Evolutionary conservation across 2,797 vertebrate species (phyloP).

Genomic region (Octomys mimax): DNA sequence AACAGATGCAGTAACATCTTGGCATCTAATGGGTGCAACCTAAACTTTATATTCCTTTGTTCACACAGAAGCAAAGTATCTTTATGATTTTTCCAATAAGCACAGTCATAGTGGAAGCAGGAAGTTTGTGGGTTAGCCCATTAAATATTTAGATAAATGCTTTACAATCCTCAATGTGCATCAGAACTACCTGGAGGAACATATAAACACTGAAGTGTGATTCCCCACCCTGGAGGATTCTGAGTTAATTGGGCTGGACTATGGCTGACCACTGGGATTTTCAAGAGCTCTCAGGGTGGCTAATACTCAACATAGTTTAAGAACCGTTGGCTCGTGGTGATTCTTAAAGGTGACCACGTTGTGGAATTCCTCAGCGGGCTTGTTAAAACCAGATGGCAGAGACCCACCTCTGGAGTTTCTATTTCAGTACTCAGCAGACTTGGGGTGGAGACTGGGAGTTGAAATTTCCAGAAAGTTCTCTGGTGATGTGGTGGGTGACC

Average conservation of each 20-base stretch:
- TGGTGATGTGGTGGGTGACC: neutral
- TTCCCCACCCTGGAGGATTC: neutral
- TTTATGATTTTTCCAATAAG: conserved; percentile 26
- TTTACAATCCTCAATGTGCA: neutral
- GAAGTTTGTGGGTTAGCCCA: conserved; percentile 29
- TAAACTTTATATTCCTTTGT: neutral
- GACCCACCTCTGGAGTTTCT: neutral
- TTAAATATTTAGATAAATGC: conserved; percentile 70
- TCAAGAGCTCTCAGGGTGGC: neutral
- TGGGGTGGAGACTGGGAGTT: neutral
- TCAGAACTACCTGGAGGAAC: conserved; percentile 13
- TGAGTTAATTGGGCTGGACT: conserved; percentile 47
- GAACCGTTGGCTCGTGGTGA: neutral
- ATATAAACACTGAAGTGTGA: neutral
- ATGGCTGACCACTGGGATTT: neutral
- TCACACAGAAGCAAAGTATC: conserved; percentile 14
- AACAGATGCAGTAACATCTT: neutral
- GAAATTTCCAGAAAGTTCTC: neutral
- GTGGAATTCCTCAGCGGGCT: neutral
- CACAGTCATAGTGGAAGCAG: neutral
- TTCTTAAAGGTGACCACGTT: neutral
- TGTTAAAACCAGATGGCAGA: neutral
- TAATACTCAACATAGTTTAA: conserved; percentile 26
- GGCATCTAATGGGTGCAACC: neutral
- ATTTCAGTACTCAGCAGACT: conserved; percentile 9